These are phyloP conservation scores for Steinernema hermaphroditum DNA, from an alignment of 2,888 invertebrate species.

Conservation along the genomic window DNA sequence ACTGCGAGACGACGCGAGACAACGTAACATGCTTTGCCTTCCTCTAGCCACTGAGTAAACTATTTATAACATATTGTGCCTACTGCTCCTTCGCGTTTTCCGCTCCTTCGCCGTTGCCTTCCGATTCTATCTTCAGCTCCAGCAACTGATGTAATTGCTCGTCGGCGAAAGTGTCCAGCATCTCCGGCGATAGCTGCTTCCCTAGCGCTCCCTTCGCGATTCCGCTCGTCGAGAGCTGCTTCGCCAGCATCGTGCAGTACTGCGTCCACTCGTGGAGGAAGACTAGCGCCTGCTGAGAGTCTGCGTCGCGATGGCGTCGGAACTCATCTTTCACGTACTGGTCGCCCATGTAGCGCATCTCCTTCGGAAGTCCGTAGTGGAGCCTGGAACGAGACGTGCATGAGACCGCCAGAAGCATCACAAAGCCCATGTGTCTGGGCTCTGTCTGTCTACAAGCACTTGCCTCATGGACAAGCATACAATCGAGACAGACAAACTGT, in stretches of 20 bases:
- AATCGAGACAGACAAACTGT: too few relatives aligned
- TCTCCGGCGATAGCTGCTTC: conserved; percentile 40
- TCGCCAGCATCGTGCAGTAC: conserved; percentile 55
- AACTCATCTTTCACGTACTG: conserved; percentile 61
- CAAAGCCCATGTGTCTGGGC: background rate
- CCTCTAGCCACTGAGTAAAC: background rate
- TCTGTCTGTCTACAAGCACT: too few relatives aligned
- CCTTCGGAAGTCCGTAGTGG: conserved; percentile 60
- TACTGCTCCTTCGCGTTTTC: background rate
- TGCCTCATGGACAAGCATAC: too few relatives aligned
- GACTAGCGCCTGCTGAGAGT: conserved; percentile 49
- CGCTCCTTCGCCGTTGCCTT: conserved; percentile 28
- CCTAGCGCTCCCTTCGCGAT: conserved; percentile 48
- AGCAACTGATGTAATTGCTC: conserved; percentile 58
- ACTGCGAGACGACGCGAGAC: background rate
- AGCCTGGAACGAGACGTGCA: conserved; percentile 42
- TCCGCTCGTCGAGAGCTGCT: conserved; percentile 54
- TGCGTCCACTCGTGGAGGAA: conserved; percentile 59
- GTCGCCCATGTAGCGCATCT: conserved; percentile 57
- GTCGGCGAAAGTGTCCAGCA: conserved; percentile 51
- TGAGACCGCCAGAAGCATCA: background rate
- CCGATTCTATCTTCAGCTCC: conserved; percentile 58
- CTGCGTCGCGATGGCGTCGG: conserved; percentile 46
- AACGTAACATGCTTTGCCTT: conserved; percentile 1
- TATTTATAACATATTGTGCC: background rate